Percentiles rank a stretch among this genome's conserved stretches.
These are phyloP conservation scores for Ganaspis brasiliensis DNA, from an alignment of 2,888 invertebrate genomes.

Conservation along the genomic window DNA sequence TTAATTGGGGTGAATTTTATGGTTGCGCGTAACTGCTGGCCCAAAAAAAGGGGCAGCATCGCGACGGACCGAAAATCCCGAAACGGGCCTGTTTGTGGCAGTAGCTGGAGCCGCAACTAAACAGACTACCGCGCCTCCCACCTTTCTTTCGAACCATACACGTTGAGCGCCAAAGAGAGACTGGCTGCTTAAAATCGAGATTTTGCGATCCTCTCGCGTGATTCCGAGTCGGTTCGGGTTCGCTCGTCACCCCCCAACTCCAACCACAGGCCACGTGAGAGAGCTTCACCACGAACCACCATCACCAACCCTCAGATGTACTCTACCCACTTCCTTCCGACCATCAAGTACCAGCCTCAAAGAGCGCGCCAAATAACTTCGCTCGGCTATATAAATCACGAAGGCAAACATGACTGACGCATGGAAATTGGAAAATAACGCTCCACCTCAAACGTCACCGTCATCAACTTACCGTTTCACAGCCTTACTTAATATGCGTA, in stretches of 20 bases:
- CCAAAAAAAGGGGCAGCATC: constrained; percentile 60
- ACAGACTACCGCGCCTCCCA: constrained; percentile 34
- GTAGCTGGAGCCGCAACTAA: constrained; percentile 22
- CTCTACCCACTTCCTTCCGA: constrained; percentile 56
- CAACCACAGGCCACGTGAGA: constrained; percentile 40
- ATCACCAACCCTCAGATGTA: constrained; percentile 34
- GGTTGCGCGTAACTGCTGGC: constrained; percentile 57
- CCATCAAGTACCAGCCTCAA: constrained; percentile 63
- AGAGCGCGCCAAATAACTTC: constrained; percentile 59
- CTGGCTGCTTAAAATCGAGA: constrained; percentile 66
- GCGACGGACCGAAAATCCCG: constrained; percentile 49
- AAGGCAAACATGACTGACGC: constrained; percentile 37
- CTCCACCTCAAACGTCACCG: constrained; percentile 22
- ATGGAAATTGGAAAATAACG: constrained; percentile 38
- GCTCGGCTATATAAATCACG: constrained; percentile 44
- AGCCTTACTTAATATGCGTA: not conserved
- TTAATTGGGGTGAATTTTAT: constrained; percentile 55
- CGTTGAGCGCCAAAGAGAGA: constrained; percentile 65
- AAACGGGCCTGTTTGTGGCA: constrained; percentile 25
- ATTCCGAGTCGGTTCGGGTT: constrained; percentile 63
- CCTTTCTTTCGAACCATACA: constrained; percentile 51
- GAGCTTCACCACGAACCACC: constrained; percentile 27
- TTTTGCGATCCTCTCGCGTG: constrained; percentile 63
- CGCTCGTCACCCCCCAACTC: constrained; percentile 61
- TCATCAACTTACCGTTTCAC: constrained; percentile 10